These are phyloP conservation scores for Micropoecilia bifurca DNA, from an alignment of 2,797 vertebrate genomes.

Conservation along the genomic window DNA sequence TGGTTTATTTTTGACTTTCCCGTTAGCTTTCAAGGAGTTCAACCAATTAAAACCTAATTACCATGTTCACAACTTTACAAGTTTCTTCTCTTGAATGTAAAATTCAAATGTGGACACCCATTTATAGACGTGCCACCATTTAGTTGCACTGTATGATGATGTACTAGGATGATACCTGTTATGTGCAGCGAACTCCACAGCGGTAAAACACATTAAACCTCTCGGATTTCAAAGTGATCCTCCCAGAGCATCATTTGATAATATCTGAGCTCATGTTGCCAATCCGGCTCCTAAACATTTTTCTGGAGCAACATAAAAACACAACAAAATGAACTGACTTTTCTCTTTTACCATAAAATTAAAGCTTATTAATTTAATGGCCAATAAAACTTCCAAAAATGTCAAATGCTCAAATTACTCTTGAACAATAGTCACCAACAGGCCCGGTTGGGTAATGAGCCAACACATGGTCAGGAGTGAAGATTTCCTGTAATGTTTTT, in stretches of 20 bases:
- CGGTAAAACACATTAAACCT: not conserved
- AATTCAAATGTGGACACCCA: not conserved
- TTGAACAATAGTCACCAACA: not conserved
- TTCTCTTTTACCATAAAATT: not conserved
- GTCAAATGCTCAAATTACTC: not conserved
- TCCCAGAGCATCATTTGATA: constrained; percentile 2
- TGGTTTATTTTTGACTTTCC: constrained; percentile 4
- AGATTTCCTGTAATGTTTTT: constrained; percentile 6
- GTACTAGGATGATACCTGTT: not conserved
- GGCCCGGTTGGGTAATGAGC: not conserved
- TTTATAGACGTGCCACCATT: not conserved
- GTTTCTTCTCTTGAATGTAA: not conserved
- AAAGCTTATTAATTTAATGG: not conserved
- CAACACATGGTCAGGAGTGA: not conserved
- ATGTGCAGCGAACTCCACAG: not conserved
- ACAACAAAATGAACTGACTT: not conserved
- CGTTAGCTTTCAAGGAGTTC: not conserved
- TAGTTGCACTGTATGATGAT: not conserved
- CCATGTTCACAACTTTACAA: not conserved
- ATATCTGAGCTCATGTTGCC: not conserved
- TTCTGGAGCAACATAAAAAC: constrained; percentile 1
- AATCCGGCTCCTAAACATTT: constrained; percentile 18
- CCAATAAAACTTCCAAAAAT: constrained; percentile 14
- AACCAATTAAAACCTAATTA: not conserved
- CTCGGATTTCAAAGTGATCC: not conserved